Conservation (phyloP, 2,888 invertebrate genomes). For the Margaritifera margaritifera region DNA sequence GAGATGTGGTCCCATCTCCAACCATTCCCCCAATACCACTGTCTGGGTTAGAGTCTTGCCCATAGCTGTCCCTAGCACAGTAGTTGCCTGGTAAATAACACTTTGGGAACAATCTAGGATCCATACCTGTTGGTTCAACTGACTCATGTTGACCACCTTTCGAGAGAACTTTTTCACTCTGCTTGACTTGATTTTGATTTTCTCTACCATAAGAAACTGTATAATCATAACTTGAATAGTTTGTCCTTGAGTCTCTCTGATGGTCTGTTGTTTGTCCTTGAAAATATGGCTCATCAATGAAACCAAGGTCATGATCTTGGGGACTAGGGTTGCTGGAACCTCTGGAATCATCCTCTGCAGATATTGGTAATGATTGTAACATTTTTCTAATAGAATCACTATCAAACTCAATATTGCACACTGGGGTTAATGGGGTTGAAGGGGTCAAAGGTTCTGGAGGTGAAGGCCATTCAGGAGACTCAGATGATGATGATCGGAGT, state of each 20-base stretch:
- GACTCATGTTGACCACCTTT: no score
- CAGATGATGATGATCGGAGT: constrained; percentile 71
- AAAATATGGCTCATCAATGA: constrained; percentile 53
- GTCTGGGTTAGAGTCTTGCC: constrained; percentile 65
- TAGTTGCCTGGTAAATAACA: constrained; percentile 58
- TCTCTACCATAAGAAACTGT: no score
- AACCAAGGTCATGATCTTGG: constrained; percentile 55
- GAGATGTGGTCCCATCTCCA: constrained; percentile 49
- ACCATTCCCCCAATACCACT: constrained; percentile 67
- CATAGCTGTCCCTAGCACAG: constrained; percentile 53
- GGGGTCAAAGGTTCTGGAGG: constrained; percentile 67
- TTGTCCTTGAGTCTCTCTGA: neutral
- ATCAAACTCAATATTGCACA: constrained; percentile 77
- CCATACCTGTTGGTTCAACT: no score
- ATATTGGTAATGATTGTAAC: constrained; percentile 90
- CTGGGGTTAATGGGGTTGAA: constrained; percentile 59
- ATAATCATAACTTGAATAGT: no score
- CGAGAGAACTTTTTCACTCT: no score
- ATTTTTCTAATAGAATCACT: constrained; percentile 92
- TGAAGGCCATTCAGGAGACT: constrained; percentile 67
- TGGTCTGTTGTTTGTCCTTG: constrained; percentile 14
- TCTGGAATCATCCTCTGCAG: constrained; percentile 44
- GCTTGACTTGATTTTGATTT: no score
- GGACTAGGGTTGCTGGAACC: constrained; percentile 34
- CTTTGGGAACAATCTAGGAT: constrained; percentile 34